These are phyloP conservation scores for Bembecia ichneumoniformis DNA, from an alignment of 2,888 invertebrate genomes.

Conservation along the genomic window DNA sequence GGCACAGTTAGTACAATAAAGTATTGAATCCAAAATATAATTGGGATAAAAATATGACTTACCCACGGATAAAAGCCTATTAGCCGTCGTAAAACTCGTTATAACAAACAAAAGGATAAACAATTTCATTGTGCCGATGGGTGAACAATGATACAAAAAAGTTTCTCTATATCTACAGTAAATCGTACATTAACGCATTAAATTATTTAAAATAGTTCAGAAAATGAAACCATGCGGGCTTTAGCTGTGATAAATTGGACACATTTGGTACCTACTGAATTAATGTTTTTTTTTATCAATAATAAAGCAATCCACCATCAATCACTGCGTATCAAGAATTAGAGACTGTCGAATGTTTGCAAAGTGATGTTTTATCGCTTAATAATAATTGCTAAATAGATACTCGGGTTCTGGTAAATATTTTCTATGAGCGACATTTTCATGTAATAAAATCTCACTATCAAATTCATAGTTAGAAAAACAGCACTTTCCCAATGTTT, in stretches of 20 bases:
- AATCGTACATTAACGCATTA: slow-evolving; percentile 12
- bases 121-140: slow-evolving; percentile 35
- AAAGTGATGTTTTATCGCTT: no score
- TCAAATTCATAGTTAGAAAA: no score
- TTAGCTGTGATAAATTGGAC: neutral
- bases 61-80: slow-evolving; percentile 38
- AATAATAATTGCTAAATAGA: no score
- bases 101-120: slow-evolving; percentile 28
- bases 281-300: neutral
- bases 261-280: neutral
- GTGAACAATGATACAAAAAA: neutral
- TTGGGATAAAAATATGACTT: slow-evolving; percentile 6
- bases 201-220: slow-evolving; percentile 21
- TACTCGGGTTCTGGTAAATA: no score
- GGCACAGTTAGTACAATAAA: no score
- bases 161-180: neutral
- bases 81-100: slow-evolving; percentile 26
- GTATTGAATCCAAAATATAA: no score
- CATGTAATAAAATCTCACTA: no score
- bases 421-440: no score
- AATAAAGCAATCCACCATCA: slow-evolving; percentile 1
- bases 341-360: no score
- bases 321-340: neutral
- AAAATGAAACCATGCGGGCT: slow-evolving; percentile 7
- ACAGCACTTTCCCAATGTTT: no score